These are phyloP conservation scores for Paradoxurus hermaphroditus DNA, from an alignment of 2,113 vertebrate genomes.

Conservation along the genomic window DNA sequence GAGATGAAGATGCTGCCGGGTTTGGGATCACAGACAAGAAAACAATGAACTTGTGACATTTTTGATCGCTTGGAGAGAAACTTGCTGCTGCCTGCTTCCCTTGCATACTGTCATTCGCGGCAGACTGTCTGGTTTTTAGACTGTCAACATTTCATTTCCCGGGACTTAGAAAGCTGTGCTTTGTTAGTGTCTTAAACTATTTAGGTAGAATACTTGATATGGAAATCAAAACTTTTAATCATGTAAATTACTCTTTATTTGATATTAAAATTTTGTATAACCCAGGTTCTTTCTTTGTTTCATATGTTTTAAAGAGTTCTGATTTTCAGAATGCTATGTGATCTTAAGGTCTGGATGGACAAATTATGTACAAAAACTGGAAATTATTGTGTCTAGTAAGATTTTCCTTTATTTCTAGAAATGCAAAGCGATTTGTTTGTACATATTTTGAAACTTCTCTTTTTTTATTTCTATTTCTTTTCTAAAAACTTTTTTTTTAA, in stretches of 20 bases:
- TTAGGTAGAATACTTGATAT: neutral
- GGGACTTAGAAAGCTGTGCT: neutral
- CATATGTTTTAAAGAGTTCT: neutral
- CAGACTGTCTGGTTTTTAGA: neutral
- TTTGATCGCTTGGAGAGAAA: neutral
- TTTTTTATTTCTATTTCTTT: neutral
- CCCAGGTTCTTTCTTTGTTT: neutral
- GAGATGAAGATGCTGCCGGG: conserved; percentile 84
- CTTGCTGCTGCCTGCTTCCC: neutral
- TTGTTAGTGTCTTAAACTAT: neutral
- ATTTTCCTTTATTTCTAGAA: conserved; percentile 4
- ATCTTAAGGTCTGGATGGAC: neutral
- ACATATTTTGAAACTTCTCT: conserved; percentile 3
- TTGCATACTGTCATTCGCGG: neutral
- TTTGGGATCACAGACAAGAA: conserved; percentile 64
- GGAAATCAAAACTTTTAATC: neutral
- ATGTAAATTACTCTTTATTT: conserved; percentile 21
- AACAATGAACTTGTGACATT: neutral
- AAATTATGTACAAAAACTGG: neutral
- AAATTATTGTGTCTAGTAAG: neutral
- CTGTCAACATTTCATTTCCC: neutral
- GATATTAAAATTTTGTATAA: conserved; percentile 42
- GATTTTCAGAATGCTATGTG: neutral
- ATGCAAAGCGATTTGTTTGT: neutral
- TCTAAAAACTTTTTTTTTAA: no score